phyloP scores from a whole-genome alignment of 2,888 invertebrate species.

The Tuta absoluta region DNA sequence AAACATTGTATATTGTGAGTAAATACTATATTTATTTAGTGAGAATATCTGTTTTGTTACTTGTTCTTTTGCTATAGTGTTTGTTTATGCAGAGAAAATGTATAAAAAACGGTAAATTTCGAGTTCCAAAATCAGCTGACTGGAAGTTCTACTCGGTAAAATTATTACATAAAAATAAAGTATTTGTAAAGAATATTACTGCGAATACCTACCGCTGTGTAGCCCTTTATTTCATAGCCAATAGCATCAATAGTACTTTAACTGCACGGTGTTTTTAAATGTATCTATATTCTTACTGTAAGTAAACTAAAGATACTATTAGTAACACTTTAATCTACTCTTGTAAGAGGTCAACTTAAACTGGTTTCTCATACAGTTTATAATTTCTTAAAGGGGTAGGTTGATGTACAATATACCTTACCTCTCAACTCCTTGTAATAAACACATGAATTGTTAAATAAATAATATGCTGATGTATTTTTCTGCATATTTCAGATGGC shows the following conservation, averaged over 20 bases:
- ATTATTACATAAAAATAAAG: conserved; percentile 8
- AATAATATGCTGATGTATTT: not conserved
- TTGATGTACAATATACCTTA: too few species aligned
- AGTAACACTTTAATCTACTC: too few species aligned
- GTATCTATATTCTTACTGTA: too few species aligned
- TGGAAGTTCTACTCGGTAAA: not conserved
- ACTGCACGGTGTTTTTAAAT: not conserved
- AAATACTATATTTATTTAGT: not conserved
- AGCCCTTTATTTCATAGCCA: not conserved
- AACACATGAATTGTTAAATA: not conserved
- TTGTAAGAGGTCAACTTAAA: too few species aligned
- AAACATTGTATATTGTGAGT: not conserved
- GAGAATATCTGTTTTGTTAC: not conserved
- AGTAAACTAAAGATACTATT: too few species aligned
- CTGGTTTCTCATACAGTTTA: too few species aligned
- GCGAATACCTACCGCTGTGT: not conserved
- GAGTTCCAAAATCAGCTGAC: conserved; percentile 17
- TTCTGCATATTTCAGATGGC: conserved; percentile 61
- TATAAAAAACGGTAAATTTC: not conserved
- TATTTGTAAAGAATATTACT: not conserved
- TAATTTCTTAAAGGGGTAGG: too few species aligned
- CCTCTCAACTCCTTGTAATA: too few species aligned
- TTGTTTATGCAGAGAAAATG: not conserved
- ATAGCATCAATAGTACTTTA: not conserved
- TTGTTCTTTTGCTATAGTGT: not conserved